phyloP scores from a whole-genome alignment of 1,140 invertebrate genomes.

The Penaeus vannamei region DNA sequence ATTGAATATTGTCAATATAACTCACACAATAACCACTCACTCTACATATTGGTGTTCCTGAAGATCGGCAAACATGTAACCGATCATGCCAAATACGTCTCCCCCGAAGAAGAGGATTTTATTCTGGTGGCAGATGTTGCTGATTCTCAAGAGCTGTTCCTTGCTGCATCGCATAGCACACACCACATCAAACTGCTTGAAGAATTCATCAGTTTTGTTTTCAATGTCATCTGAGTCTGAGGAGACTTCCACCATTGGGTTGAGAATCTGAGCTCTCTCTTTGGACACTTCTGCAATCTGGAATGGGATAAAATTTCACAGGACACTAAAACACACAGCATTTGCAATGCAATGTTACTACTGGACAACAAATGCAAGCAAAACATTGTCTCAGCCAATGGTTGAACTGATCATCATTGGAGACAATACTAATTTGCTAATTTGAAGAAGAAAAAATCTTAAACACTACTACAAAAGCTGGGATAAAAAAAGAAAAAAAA shows the following conservation, averaged over 20 bases:
- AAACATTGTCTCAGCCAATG: too few relatives aligned
- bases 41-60: conserved; percentile 88
- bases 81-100: conserved; percentile 94
- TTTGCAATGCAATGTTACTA: neutral
- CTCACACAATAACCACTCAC: conserved; percentile 75
- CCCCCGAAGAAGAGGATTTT: conserved; percentile 90
- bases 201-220: conserved; percentile 79
- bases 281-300: conserved; percentile 88
- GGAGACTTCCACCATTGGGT: conserved; percentile 91
- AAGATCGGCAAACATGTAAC: conserved; percentile 92
- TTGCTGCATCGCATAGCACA: conserved; percentile 84
- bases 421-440: too few relatives aligned
- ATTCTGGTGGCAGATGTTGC: conserved; percentile 84
- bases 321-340: conserved; percentile 3
- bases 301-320: conserved; percentile 70
- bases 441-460: too few relatives aligned
- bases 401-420: too few relatives aligned
- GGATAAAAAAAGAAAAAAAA: too few relatives aligned
- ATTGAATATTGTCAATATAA: too few relatives aligned
- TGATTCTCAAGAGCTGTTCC: conserved; percentile 82
- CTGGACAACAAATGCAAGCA: too few relatives aligned
- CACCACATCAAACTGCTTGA: conserved; percentile 87
- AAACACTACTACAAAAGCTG: too few relatives aligned
- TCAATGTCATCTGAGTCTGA: conserved; percentile 79
- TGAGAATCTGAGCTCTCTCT: conserved; percentile 84